Evolutionary conservation across 2,888 invertebrate genomes (phyloP).

Genomic region (Seira musarum): DNA sequence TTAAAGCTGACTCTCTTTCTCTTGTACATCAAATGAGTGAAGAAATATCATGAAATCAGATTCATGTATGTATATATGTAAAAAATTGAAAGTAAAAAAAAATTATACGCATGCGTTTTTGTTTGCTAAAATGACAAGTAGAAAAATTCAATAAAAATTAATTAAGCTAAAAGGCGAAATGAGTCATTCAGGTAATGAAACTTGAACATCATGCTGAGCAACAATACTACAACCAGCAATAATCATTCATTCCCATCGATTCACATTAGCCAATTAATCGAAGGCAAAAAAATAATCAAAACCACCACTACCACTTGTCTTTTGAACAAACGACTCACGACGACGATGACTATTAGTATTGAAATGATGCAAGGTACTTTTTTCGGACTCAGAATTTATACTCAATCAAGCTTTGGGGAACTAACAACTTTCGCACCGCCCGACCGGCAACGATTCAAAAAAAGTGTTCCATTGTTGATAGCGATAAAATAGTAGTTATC

Average conservation of each 20-base stretch:
- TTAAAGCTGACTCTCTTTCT: no score
- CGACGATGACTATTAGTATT: not conserved
- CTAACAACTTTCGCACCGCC: not conserved
- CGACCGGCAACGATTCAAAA: not conserved
- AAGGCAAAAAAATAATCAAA: constrained; percentile 3
- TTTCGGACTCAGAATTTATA: no score
- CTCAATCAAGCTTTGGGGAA: not conserved
- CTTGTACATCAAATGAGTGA: no score
- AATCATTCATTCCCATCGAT: constrained; percentile 17
- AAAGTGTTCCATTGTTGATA: constrained; percentile 5
- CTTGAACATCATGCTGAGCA: not conserved
- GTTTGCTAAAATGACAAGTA: not conserved
- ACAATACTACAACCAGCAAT: constrained; percentile 3
- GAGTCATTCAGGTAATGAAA: not conserved
- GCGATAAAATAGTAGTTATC: constrained; percentile 3
- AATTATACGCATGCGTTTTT: not conserved
- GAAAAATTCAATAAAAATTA: not conserved
- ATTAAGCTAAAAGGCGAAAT: not conserved
- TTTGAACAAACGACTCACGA: constrained; percentile 4
- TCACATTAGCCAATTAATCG: constrained; percentile 13
- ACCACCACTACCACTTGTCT: not conserved
- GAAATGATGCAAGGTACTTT: not conserved
- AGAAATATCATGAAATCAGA: no score
- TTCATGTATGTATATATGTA: not conserved
- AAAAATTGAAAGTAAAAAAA: not conserved